Conservation (phyloP, 2,113 vertebrate species). For the Salvator merianae region DNA sequence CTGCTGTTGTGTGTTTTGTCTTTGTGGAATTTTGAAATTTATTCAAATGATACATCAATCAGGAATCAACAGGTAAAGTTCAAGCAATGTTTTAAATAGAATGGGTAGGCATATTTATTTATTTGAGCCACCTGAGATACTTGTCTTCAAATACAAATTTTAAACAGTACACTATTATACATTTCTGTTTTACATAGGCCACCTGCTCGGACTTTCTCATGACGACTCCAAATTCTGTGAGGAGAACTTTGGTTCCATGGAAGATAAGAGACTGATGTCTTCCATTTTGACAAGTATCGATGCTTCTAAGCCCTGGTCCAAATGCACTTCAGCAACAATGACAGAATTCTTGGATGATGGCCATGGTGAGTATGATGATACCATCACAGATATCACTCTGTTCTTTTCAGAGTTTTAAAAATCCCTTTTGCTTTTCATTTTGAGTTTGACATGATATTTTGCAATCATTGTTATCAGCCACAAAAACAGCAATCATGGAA, state of each 20-base stretch:
- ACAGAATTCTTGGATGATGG: conserved; percentile 97
- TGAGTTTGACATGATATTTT: no score
- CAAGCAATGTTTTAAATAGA: not conserved
- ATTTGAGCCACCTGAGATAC: not conserved
- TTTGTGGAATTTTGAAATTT: not conserved
- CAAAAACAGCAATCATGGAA: no score
- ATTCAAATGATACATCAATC: not conserved
- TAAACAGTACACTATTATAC: not conserved
- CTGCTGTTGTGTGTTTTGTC: not conserved
- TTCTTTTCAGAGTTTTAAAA: not conserved
- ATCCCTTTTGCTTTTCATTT: no score
- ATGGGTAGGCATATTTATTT: not conserved
- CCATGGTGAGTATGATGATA: conserved; percentile 82
- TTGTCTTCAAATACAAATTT: conserved; percentile 10
- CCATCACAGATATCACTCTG: no score
- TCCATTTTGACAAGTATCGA: conserved; percentile 97
- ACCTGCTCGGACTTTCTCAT: conserved; percentile 95
- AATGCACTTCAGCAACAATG: conserved; percentile 95
- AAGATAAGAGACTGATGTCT: conserved; percentile 98
- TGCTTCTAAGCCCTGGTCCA: conserved; percentile 97
- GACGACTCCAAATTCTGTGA: conserved; percentile 98
- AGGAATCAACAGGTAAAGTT: not conserved
- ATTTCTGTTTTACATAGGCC: conserved; percentile 75
- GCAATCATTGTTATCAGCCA: not conserved
- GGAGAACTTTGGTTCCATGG: conserved; percentile 91